Conservation (phyloP, 2,888 invertebrate species). For the Darwinula stevensoni region DNA sequence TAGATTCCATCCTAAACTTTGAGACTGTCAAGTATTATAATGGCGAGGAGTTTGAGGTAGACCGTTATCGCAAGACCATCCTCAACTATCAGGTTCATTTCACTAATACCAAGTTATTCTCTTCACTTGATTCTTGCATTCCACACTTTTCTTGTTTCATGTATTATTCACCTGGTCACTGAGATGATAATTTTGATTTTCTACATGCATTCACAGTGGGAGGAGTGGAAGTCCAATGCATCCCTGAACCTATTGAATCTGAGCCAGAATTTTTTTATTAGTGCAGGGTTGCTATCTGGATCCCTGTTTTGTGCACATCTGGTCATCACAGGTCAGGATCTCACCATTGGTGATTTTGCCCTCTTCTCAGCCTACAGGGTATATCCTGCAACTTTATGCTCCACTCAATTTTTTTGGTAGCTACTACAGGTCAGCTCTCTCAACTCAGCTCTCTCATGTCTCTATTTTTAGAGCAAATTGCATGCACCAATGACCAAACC, state of each 20-base stretch:
- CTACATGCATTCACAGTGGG: too few relatives aligned
- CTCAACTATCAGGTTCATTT: constrained; percentile 23
- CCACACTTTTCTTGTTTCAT: too few relatives aligned
- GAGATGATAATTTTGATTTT: too few relatives aligned
- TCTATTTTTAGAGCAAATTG: too few relatives aligned
- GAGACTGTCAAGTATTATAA: constrained; percentile 97
- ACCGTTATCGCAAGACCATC: constrained; percentile 55
- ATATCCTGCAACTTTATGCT: constrained; percentile 73
- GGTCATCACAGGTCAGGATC: constrained; percentile 30
- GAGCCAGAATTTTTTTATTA: constrained; percentile 66
- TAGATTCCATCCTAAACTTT: constrained; percentile 86
- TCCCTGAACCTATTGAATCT: constrained; percentile 71
- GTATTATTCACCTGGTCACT: too few relatives aligned
- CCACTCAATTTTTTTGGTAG: constrained; percentile 96
- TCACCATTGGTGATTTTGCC: constrained; percentile 84
- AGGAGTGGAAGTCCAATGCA: constrained; percentile 62
- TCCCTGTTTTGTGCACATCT: constrained; percentile 64
- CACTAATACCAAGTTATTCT: too few relatives aligned
- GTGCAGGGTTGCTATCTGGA: constrained; percentile 50
- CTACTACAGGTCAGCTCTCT: too few relatives aligned
- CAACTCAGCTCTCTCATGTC: too few relatives aligned
- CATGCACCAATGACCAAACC: too few relatives aligned
- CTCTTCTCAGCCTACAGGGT: constrained; percentile 80
- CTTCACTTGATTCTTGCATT: too few relatives aligned
- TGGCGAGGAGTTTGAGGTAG: constrained; percentile 69